Base-by-base conservation (phyloP, 1,140 invertebrate genomes). In the Eufriesea mexicana region DNA sequence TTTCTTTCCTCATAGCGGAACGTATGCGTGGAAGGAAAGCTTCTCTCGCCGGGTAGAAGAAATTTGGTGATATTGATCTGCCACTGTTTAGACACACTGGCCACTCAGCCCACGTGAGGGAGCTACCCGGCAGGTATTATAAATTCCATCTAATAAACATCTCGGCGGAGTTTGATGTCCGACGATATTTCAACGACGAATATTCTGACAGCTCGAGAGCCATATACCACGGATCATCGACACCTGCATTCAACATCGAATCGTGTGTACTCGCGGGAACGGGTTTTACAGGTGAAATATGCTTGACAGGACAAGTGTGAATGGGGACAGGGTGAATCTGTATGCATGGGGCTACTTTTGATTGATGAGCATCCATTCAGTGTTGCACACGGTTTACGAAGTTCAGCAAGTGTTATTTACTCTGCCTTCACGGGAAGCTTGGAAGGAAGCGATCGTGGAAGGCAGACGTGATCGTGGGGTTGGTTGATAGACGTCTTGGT, bases 351-450 rank as follows among this genome's bases (percentile, higher is more conserved):
- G 47, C 25, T 20, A 35, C 71, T 47, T 35, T 45, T 74, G 71
- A 74, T 74, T 74, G 71, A 74, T 59, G 55, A 47, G 71, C 54
- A 45, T 74, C 55, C 55, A 45, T 73, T 73, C 71, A 73, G 20
- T 12, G 71, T 42, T 59, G 55, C 35, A 23, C 10, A 57, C 20
- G 35, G 35, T 73, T 57, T 23, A 35, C 55, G 59, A 74, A 59
- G 71, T 59, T 42, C 55, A 45, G 42, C n/a, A 59, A 74, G 14
- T 8, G 54, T 47, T 25, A 59, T 61, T 74, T 74, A 59, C 71
- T n/a, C 12, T n/a, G 71, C 71, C n/a, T 74, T 45, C 54, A 23
- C 35, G 71, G 14, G 25, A 18, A 42, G 55, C 35, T 10, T 35
- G 28, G 25, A 45, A 45, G 54, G 35, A 57, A 45, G 14, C 8